A percentile compares a stretch with the other conserved stretches of the same genome.
Evolutionary conservation across 1,140 invertebrate species (phyloP).

Genomic region (Rhynchophorus ferrugineus): DNA sequence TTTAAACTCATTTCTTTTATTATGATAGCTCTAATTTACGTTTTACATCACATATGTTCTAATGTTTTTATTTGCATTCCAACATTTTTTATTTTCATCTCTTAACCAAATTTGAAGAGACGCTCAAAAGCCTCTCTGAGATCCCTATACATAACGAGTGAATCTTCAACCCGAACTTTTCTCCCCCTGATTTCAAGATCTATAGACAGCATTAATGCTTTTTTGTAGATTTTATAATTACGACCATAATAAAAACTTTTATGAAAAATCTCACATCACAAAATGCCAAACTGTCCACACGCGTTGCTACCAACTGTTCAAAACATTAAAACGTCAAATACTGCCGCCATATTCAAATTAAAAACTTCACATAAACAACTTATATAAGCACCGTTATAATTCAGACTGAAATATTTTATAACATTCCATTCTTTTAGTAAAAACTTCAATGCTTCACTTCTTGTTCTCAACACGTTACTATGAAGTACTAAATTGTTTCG

Average conservation of each 20-base stretch:
- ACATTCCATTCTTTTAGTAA: not conserved
- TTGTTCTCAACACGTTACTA: not conserved
- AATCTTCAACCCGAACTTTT: slow-evolving; percentile 25
- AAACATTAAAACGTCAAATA: slow-evolving; percentile 23
- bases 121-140: slow-evolving; percentile 29
- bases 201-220: slow-evolving; percentile 30
- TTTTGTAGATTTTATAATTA: slow-evolving; percentile 30
- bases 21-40: slow-evolving; percentile 34
- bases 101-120: slow-evolving; percentile 39
- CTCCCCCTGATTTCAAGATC: slow-evolving; percentile 19
- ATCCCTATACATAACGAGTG: slow-evolving; percentile 27
- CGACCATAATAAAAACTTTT: slow-evolving; percentile 39
- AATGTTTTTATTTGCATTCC: slow-evolving; percentile 43
- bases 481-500: not conserved
- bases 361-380: slow-evolving; percentile 13
- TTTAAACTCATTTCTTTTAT: slow-evolving; percentile 26
- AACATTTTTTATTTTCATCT: slow-evolving; percentile 41
- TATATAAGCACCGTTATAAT: slow-evolving; percentile 9
- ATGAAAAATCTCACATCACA: slow-evolving; percentile 41
- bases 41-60: slow-evolving; percentile 41
- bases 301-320: slow-evolving; percentile 40
- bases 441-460: not conserved
- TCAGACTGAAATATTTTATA: slow-evolving; percentile 6
- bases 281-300: slow-evolving; percentile 43
- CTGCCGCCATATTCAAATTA: slow-evolving; percentile 21